Base-by-base conservation (phyloP, 1,140 invertebrate genomes). In the Antheraea mylitta region DNA sequence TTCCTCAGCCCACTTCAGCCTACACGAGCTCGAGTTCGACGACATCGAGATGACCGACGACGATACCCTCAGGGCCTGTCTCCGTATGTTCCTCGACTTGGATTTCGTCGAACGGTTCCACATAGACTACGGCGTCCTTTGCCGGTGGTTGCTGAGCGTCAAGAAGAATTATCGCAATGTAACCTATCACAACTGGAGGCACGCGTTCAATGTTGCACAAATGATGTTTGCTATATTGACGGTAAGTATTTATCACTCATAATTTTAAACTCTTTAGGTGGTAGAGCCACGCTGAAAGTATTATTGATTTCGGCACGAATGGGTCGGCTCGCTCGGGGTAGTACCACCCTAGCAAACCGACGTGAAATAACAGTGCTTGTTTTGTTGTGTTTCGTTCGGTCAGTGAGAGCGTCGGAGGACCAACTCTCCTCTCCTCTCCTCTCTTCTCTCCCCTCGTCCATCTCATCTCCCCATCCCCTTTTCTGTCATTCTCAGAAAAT, bases 121-220 rank as follows among this genome's bases (percentile, higher is more conserved):
- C 81, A 98, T 98, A 75, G 97, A 98, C 77, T 98, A 98, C 87
- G 94, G 96, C 73, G 96, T 98, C 16, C 92, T 98, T 0, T 98
- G 97, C 85, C 94, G 97, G 71, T 99, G 98, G 98, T 92, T 99
- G 36, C 93, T 98, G 61, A 98, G 97, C 79, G 98, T 99, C 7
- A 98, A 98, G 93, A 99, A 99, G 88, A 99, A 99, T 90, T 99
- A 99, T 92, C 94, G 98, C 64, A 97, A 98, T 83, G 98, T 99
- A 16, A 98, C 97, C 10, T 99, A 99, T 85, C 98, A 99, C 89
- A 99, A 99, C 90, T 99, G 98, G 98, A 94, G 98, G 83, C 98
- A 98, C 88, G 98, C 98, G 45, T 98, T 99, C 91, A 99, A 99
- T 87, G 98, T 99, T 48, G 97, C 97, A 5, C 98, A 99, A 89